A percentile compares a stretch with the other conserved stretches of the same genome.
Conservation (phyloP, 2,888 invertebrate genomes). For the Drosophila quasianomalipes region DNA sequence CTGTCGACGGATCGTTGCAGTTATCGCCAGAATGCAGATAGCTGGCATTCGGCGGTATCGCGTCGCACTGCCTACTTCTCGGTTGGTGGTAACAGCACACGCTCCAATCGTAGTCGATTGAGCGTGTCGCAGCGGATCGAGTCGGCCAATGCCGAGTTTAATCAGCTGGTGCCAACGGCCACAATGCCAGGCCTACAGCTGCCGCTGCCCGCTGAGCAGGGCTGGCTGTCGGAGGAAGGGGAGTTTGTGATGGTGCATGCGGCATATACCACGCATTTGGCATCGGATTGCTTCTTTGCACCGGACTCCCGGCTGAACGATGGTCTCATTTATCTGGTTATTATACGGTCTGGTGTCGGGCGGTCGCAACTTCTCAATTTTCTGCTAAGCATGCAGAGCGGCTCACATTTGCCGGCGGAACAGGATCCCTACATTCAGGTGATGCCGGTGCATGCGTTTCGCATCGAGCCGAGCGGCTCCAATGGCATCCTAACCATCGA, state of each 20-base stretch:
- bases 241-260: slow-evolving; percentile 93
- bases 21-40: slow-evolving; percentile 88
- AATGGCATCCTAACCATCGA: slow-evolving; percentile 95
- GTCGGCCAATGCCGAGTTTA: slow-evolving; percentile 74
- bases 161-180: slow-evolving; percentile 54
- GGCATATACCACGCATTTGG: slow-evolving; percentile 94
- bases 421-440: slow-evolving; percentile 90
- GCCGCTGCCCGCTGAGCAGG: slow-evolving; percentile 88
- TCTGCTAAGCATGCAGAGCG: slow-evolving; percentile 92
- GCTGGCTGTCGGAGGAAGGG: slow-evolving; percentile 92
- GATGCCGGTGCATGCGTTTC: slow-evolving; percentile 95
- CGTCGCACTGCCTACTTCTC: slow-evolving; percentile 92
- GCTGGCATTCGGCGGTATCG: slow-evolving; percentile 94
- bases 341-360: slow-evolving; percentile 92
- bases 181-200: slow-evolving; percentile 87
- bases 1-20: slow-evolving; percentile 85
- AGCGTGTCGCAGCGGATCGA: slow-evolving; percentile 71
- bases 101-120: slow-evolving; percentile 76
- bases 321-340: slow-evolving; percentile 95
- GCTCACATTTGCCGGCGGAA: slow-evolving; percentile 91
- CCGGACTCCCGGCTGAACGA: slow-evolving; percentile 95
- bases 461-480: slow-evolving; percentile 91
- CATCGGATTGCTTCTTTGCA: slow-evolving; percentile 93
- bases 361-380: slow-evolving; percentile 92
- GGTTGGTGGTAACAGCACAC: slow-evolving; percentile 91